Percentiles rank a stretch among this genome's conserved stretches.
Conservation (phyloP, 2,888 invertebrate genomes). For the Notodonta ziczac region DNA sequence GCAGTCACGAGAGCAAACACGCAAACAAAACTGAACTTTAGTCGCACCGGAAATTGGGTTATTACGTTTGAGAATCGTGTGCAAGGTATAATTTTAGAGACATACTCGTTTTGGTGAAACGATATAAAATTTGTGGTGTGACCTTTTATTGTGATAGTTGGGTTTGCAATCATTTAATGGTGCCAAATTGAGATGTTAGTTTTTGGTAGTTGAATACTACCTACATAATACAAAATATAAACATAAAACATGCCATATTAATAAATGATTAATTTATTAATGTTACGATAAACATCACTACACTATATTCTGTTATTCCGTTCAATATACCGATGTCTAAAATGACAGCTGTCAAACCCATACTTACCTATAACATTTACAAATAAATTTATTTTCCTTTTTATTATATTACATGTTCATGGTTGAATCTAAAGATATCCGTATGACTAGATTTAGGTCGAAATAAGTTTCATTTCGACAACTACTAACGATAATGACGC, state of each 20-base stretch:
- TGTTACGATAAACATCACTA: no score
- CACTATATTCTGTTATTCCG: no score
- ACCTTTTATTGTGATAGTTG: background rate
- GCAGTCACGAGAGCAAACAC: constrained; percentile 34
- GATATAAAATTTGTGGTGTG: constrained; percentile 3
- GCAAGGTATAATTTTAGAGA: background rate
- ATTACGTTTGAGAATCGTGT: background rate
- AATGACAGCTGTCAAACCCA: no score
- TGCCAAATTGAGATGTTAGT: background rate
- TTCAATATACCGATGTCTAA: no score
- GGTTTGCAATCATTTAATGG: background rate
- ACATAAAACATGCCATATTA: no score
- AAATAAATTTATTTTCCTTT: no score
- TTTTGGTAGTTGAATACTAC: background rate
- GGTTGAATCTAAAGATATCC: no score
- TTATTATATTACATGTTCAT: no score
- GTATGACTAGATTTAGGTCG: no score
- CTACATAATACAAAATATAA: background rate
- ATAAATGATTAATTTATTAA: no score
- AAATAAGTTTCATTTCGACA: no score
- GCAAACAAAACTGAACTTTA: constrained; percentile 36
- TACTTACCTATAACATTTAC: no score
- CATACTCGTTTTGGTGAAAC: background rate
- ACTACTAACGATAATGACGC: background rate
- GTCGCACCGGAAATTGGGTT: constrained; percentile 8